Evolutionary conservation across 2,797 vertebrate species (phyloP), one percentile per base, ranked within the genome.

Genomic region (Molossus alvarezi): DNA sequence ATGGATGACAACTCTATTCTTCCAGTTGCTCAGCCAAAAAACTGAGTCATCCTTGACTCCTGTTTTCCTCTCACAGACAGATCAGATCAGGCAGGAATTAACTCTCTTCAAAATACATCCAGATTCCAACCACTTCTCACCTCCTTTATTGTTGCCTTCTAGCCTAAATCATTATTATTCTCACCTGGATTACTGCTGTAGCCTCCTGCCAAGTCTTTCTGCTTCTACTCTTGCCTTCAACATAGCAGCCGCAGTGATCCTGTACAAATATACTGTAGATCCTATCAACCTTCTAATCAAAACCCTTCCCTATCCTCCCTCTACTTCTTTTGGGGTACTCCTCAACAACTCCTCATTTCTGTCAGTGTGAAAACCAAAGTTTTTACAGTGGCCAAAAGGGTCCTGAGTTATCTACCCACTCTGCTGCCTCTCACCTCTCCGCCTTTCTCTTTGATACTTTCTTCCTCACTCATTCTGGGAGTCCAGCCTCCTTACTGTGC

Each of bases 21-120:
- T 91, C 57, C n/a, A 76, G 4, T 80, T 94, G 62, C 79, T 90
- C 86, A 80, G 29, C 76, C 71, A 79, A 67, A 92, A 87, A 67
- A 9, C 11, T 23, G 3, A 84, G 45, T 75, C 72, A 58, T 58
- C 62, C 17, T 90, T 90, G 69, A 73, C 55, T 45, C n/a, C 65
- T 75, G 14, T 77, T n/a, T 92, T 90, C 55, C 23, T 95, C 17
- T 83, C 45, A 77, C 25, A 14, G 0, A 3, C 58, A 83, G 20
- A 64, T 73, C 75, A 89, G 27, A 85, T 81, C 51, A 75, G 80
- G 33, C 45, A 91, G 45, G 25, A 93, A 93, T 89, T 60, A 67
- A 41, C 76, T 80, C 72, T 45, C 67, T 82, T 86, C 75, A 88
- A 64, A 88, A 65, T 72, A 65, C 23, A 88, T 12, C 18, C 1